A percentile compares a stretch with the other conserved stretches of the same genome.
phyloP scores from a whole-genome alignment of 2,888 invertebrate species.

The Hesperia comma region DNA sequence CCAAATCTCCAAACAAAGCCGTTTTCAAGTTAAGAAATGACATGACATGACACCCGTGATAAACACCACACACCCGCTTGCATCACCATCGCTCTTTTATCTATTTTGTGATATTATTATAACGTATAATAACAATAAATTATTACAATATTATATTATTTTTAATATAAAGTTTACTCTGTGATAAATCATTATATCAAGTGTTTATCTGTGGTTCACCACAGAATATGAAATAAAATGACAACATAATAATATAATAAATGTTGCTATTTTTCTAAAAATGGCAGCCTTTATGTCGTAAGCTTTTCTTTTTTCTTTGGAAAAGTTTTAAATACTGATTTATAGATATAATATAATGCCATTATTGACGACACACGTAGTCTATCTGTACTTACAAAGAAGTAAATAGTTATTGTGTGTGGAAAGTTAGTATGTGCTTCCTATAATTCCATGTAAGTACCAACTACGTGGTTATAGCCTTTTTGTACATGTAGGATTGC shows the following conservation, averaged over 20 bases:
- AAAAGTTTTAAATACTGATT: constrained; percentile 72
- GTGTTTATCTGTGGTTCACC: background rate
- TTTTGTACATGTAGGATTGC: constrained; percentile 59
- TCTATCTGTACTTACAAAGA: constrained; percentile 54
- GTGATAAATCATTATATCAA: too few species aligned
- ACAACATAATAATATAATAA: constrained; percentile 50
- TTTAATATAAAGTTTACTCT: too few species aligned
- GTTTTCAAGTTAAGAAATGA: too few species aligned
- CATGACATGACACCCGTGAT: too few species aligned
- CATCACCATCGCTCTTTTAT: too few species aligned
- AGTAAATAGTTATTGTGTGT: constrained; percentile 58
- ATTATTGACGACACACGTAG: constrained; percentile 59
- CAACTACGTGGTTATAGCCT: constrained; percentile 75
- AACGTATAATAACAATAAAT: too few species aligned
- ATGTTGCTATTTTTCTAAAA: constrained; percentile 75
- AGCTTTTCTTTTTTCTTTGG: constrained; percentile 76
- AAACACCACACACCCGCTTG: too few species aligned
- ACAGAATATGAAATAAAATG: constrained; percentile 40
- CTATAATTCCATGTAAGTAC: constrained; percentile 68
- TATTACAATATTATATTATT: too few species aligned
- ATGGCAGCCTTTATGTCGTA: constrained; percentile 83
- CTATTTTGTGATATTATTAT: too few species aligned
- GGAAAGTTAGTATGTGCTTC: constrained; percentile 65
- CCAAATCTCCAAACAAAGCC: too few species aligned
- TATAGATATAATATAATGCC: constrained; percentile 68